A percentile compares a stretch with the other conserved stretches of the same genome.
Evolutionary conservation across 2,888 invertebrate species (phyloP).

Genomic region (Drosophila ezoana): DNA sequence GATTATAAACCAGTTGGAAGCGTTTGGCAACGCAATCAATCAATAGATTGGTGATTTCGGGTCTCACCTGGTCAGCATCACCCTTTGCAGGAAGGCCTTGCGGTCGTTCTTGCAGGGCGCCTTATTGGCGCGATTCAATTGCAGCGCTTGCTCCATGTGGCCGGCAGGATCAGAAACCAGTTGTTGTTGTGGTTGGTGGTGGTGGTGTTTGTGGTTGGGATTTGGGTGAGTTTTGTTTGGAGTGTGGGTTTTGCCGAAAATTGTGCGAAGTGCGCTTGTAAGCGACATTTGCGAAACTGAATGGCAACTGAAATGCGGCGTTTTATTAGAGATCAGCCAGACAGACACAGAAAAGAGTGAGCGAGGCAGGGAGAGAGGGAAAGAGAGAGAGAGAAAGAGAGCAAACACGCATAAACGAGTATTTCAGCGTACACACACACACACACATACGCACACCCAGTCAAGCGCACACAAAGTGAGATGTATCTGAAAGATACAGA

Average conservation of each 20-base stretch:
- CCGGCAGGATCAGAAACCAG: slow-evolving; percentile 28
- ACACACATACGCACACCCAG: slow-evolving; percentile 20
- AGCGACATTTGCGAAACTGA: slow-evolving; percentile 83
- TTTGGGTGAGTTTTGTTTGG: slow-evolving; percentile 35
- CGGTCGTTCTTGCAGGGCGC: slow-evolving; percentile 85
- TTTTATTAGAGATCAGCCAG: slow-evolving; percentile 78
- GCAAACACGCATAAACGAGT: slow-evolving; percentile 67
- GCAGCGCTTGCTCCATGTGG: slow-evolving; percentile 80
- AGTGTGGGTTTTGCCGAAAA: slow-evolving; percentile 52
- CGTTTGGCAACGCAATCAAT: slow-evolving; percentile 63
- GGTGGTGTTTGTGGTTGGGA: slow-evolving; percentile 7
- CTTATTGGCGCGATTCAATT: slow-evolving; percentile 79
- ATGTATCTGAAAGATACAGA: slow-evolving; percentile 78
- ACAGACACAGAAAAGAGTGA: slow-evolving; percentile 20
- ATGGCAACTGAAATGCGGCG: slow-evolving; percentile 81
- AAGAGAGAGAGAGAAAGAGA: slow-evolving; percentile 31
- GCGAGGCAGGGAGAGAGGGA: slow-evolving; percentile 26
- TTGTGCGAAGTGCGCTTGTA: slow-evolving; percentile 82
- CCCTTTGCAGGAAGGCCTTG: slow-evolving; percentile 84
- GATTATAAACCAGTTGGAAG: slow-evolving; percentile 55
- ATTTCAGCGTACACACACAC: slow-evolving; percentile 56
- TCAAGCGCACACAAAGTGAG: slow-evolving; percentile 43
- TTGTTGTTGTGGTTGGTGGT: background rate
- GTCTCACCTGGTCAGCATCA: slow-evolving; percentile 84
- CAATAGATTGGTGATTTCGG: slow-evolving; percentile 25